These are phyloP conservation scores for Lycaena phlaeas DNA, from an alignment of 2,888 invertebrate species.

Conservation along the genomic window DNA sequence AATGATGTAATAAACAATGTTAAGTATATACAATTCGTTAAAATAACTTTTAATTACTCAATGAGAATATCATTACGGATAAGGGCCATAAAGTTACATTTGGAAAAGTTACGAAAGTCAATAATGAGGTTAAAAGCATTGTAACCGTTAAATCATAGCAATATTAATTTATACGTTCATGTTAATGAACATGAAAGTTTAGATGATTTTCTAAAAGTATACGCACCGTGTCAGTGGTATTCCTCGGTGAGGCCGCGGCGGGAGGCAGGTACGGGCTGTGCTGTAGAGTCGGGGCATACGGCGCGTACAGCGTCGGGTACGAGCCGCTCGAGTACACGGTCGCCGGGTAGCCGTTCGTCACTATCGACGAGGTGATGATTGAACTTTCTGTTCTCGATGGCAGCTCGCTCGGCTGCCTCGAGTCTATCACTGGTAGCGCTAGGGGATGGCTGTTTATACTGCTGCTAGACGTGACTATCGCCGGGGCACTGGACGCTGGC, in stretches of 20 bases:
- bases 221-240: slow-evolving; percentile 69
- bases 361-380: slow-evolving; percentile 75
- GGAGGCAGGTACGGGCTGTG: slow-evolving; percentile 83
- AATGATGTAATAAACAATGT: no score
- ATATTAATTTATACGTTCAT: no score
- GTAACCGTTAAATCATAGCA: no score
- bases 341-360: slow-evolving; percentile 74
- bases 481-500: slow-evolving; percentile 34
- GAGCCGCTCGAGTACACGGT: slow-evolving; percentile 78
- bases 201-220: no score
- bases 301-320: slow-evolving; percentile 82
- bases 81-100: no score
- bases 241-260: slow-evolving; percentile 75
- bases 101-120: no score
- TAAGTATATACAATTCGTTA: no score
- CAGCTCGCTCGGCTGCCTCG: slow-evolving; percentile 42
- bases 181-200: no score
- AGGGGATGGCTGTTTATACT: slow-evolving; percentile 44
- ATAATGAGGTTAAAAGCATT: no score
- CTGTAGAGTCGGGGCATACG: slow-evolving; percentile 81
- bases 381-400: slow-evolving; percentile 55
- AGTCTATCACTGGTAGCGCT: slow-evolving; percentile 46
- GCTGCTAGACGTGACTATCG: slow-evolving; percentile 34
- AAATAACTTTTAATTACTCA: no score
- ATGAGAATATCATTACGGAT: no score